phyloP scores from a whole-genome alignment of 2,797 vertebrate species.

The Austrolebias charrua region DNA sequence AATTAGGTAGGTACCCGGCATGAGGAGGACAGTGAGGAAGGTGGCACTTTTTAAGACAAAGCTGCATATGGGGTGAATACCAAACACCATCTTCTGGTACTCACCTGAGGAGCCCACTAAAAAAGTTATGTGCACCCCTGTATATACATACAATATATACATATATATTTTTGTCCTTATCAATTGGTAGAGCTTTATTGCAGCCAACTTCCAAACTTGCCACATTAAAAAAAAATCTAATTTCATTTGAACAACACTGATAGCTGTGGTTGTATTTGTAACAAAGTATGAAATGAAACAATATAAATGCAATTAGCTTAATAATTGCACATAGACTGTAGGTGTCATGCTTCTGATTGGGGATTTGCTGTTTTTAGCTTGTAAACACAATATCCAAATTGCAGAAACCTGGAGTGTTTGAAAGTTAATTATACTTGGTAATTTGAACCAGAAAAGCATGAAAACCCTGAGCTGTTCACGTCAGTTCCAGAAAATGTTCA shows the following conservation, averaged over 20 bases:
- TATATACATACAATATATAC: too few species aligned
- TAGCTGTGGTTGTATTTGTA: neutral
- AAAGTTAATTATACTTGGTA: neutral
- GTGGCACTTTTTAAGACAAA: too few species aligned
- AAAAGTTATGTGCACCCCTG: too few species aligned
- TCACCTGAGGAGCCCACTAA: too few species aligned
- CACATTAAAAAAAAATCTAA: neutral
- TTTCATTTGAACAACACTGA: neutral
- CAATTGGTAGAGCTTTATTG: too few species aligned
- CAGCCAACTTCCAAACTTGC: too few species aligned
- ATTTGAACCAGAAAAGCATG: neutral
- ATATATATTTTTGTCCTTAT: too few species aligned
- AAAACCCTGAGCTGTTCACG: neutral
- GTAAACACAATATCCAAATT: neutral
- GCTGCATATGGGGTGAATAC: too few species aligned
- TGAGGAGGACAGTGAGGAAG: too few species aligned
- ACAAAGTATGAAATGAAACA: constrained; percentile 1
- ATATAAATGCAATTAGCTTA: neutral
- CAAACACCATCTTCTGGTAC: too few species aligned
- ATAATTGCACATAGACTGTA: neutral
- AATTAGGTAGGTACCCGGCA: too few species aligned
- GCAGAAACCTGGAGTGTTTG: neutral
- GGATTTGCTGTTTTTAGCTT: constrained; percentile 1
- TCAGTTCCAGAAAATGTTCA: neutral
- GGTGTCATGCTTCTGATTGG: neutral